phyloP scores from a whole-genome alignment of 2,113 vertebrate species.

The Myotis yumanensis region DNA sequence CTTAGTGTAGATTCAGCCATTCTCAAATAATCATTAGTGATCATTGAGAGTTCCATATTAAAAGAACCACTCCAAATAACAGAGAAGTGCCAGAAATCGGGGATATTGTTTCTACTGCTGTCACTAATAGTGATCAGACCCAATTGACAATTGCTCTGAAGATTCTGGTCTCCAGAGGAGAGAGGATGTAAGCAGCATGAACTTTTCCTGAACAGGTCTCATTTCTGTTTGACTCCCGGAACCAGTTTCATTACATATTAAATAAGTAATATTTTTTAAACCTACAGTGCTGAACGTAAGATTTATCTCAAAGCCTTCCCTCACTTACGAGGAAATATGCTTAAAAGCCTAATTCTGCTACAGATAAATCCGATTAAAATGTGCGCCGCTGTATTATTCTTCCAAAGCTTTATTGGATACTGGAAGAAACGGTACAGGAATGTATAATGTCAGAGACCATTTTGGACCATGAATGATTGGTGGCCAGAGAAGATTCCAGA shows the following conservation, averaged over 20 bases:
- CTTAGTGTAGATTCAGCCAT: neutral
- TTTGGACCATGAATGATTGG: neutral
- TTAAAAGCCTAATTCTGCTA: conserved; percentile 11
- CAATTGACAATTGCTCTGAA: neutral
- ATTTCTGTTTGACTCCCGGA: neutral
- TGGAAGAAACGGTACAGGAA: conserved; percentile 8
- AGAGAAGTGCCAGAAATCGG: neutral
- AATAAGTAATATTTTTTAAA: conserved; percentile 5
- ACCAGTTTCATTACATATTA: neutral
- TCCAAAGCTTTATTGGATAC: neutral
- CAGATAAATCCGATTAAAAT: conserved; percentile 15
- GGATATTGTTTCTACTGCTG: neutral
- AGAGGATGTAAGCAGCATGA: neutral
- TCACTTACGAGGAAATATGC: conserved; percentile 22
- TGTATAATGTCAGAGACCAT: neutral
- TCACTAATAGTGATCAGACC: neutral
- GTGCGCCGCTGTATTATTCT: neutral
- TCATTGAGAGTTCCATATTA: neutral
- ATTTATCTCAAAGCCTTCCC: conserved; percentile 17
- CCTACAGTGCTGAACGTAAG: neutral
- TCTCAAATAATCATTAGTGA: neutral
- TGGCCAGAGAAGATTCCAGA: conserved; percentile 34
- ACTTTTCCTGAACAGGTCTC: neutral
- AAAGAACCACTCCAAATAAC: neutral
- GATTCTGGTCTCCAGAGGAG: neutral